Percentiles rank a stretch among this genome's conserved stretches.
phyloP scores from a whole-genome alignment of 2,888 invertebrate genomes.

The Melieria omissa region DNA sequence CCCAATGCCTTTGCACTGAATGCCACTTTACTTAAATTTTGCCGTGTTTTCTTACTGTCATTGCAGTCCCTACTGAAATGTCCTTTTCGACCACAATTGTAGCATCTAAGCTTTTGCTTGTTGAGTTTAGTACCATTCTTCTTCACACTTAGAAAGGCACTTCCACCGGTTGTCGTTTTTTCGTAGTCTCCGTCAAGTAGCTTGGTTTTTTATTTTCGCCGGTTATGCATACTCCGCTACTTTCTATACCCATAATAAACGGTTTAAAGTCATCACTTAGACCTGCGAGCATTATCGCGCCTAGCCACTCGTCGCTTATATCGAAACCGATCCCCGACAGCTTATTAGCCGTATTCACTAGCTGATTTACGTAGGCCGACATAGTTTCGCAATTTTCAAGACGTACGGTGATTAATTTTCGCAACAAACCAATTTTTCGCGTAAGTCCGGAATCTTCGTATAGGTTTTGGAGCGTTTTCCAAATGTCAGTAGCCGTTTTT shows the following conservation, averaged over 20 bases:
- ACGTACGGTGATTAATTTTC: conserved; percentile 8
- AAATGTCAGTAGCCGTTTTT: too few species aligned
- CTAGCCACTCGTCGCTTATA: conserved; percentile 12
- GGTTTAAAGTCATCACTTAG: conserved; percentile 11
- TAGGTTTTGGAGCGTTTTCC: too few species aligned
- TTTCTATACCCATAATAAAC: conserved; percentile 8
- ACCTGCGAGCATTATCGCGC: conserved; percentile 10
- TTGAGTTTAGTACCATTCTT: too few species aligned
- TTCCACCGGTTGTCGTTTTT: background rate
- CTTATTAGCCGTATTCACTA: conserved; percentile 12
- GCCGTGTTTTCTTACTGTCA: conserved; percentile 9
- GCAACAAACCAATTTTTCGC: background rate
- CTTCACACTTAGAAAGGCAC: background rate
- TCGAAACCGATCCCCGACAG: conserved; percentile 3
- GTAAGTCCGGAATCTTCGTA: too few species aligned
- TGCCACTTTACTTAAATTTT: conserved; percentile 5
- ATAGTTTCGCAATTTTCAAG: conserved; percentile 10
- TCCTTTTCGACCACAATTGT: background rate
- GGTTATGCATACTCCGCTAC: conserved; percentile 6
- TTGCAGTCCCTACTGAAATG: background rate
- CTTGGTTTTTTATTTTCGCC: conserved; percentile 12
- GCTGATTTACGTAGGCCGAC: conserved; percentile 1
- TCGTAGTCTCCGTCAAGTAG: conserved; percentile 3
- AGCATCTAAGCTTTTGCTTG: too few species aligned
- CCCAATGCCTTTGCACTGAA: conserved; percentile 6